Evolutionary conservation across 2,797 vertebrate genomes (phyloP).

Genomic region (Gymnodraco acuticeps): DNA sequence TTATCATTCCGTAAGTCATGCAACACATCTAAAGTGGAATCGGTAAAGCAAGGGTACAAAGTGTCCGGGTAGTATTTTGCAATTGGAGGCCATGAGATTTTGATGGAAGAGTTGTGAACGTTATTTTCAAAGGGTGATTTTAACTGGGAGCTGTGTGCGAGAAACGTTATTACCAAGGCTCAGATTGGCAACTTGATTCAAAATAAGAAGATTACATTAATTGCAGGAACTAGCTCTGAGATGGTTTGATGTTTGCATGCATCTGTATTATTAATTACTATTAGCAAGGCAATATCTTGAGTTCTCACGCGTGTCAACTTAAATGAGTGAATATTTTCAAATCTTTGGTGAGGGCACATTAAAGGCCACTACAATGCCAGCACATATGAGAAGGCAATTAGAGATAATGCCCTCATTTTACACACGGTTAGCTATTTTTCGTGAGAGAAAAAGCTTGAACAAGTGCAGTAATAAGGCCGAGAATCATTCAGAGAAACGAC

Average conservation of each 20-base stretch:
- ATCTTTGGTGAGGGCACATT: conserved; percentile 63
- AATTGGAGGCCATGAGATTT: conserved; percentile 55
- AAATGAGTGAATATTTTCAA: conserved; percentile 79
- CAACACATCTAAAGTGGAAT: conserved; percentile 74
- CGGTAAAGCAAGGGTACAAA: conserved; percentile 73
- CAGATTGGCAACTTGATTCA: conserved; percentile 64
- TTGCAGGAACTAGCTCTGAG: conserved; percentile 83
- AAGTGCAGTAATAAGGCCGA: conserved; percentile 79
- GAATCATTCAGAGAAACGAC: conserved; percentile 43
- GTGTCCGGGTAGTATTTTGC: conserved; percentile 59
- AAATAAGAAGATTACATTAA: conserved; percentile 82
- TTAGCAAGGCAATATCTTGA: conserved; percentile 74
- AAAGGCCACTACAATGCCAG: conserved; percentile 61
- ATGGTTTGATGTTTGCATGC: conserved; percentile 80
- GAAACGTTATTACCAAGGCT: conserved; percentile 67
- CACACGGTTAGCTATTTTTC: conserved; percentile 75
- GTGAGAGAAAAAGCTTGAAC: conserved; percentile 74
- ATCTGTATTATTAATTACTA: conserved; percentile 71
- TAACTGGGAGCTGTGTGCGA: conserved; percentile 58
- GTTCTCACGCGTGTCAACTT: conserved; percentile 79
- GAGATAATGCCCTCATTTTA: conserved; percentile 78
- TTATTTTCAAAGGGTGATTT: conserved; percentile 48
- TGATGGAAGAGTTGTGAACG: conserved; percentile 61
- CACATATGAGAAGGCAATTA: conserved; percentile 77
- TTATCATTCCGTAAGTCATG: conserved; percentile 63